Base-by-base conservation (phyloP, 2,797 vertebrate genomes). In the Micromesistius poutassou region DNA sequence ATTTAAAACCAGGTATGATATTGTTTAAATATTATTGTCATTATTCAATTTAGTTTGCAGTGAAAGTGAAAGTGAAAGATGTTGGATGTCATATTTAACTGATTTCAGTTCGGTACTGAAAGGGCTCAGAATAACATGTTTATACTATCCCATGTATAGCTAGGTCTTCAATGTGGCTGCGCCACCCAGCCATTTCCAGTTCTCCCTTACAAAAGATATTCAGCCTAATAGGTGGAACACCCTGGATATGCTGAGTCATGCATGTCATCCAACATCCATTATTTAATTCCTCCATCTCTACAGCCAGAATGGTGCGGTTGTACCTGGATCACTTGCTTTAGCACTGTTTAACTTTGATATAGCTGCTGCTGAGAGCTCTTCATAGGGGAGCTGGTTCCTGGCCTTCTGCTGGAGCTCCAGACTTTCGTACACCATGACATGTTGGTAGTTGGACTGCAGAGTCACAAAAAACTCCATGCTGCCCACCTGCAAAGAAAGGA, bases 391-490 rank as follows among this genome's bases (percentile, higher is more conserved):
- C 77, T 68, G 87, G 81, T 82, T 86, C 79, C 93, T 86, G 2
- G 97, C 95, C 91, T 96, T 98, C 80, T 92, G 90, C 91, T 98
- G 97, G 81, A 97, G 91, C 66, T 91, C 91, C 2, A 87, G 77
- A 75, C 90, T 93, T 91, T 99, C 98, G 80, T 98, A 98, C 74
- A 94, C 71, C 91, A 97, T 85, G 28, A 98, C 96, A 42, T 95
- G 93, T 68, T 97, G 94, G 84, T 94, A 94, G 80, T 97, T 98
- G 30, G 96, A 94, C 80, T 94, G 94, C 74, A 99, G 91, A 7
- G 93, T 94, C 91, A 92, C 94, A 70, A 96, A 91, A 82, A 98
- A 95, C 78, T 84, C 79, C 85, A 94, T 92, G 72, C 90, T 94
- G 90, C 82, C 94, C 82, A 92, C 92, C 96, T 97, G 89, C 10